Evolutionary conservation across 2,797 vertebrate genomes (phyloP), one percentile per base, ranked within the genome.

Genomic region (Ctenopoma multispine): DNA sequence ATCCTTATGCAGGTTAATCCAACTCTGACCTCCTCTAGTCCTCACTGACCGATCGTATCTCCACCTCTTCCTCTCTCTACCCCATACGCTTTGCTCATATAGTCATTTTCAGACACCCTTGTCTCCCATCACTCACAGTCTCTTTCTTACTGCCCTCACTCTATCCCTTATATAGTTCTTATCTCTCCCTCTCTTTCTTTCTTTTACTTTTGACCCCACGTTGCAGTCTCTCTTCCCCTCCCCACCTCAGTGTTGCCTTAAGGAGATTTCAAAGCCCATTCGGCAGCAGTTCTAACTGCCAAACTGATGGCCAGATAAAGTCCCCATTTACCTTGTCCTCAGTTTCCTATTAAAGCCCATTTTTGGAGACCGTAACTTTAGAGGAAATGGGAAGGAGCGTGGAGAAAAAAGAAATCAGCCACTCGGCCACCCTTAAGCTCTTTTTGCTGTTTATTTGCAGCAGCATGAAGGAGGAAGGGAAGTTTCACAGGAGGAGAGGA

Each of bases 1-100:
- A 95, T 94, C 94, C 94, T 89, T 90, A 90, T 85, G 82, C 92
- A 93, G 93, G 94, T 94, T 95, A 95, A 95, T 95, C 93, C 92
- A 93, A 91, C 90, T 88, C 90, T 93, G 93, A 95, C 93, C 94
- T 93, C 90, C 85, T 90, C 87, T 81, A 91, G 91, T 91, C 92
- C 90, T 88, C 73, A 65, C 90, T 86, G 91, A 89, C 92, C 81
- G 93, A 95, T 94, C 87, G 82, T 94, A 94, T 95, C 94, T 87
- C 62, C 72, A 63, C 66, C 80, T 79, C 82, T 82, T 82, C 90
- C 85, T 83, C 75, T 31, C 75, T 63, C 55, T 65, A 48, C 48
- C 68, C 60, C 10, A 40, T 41, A 71, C 77, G 36, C 70, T 77
- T 21, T 27, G 60, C 72, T 71, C 68, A 51, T 77, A 69, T 69